Base-by-base conservation (phyloP, 2,888 invertebrate genomes). In the Ametastegia equiseti region DNA sequence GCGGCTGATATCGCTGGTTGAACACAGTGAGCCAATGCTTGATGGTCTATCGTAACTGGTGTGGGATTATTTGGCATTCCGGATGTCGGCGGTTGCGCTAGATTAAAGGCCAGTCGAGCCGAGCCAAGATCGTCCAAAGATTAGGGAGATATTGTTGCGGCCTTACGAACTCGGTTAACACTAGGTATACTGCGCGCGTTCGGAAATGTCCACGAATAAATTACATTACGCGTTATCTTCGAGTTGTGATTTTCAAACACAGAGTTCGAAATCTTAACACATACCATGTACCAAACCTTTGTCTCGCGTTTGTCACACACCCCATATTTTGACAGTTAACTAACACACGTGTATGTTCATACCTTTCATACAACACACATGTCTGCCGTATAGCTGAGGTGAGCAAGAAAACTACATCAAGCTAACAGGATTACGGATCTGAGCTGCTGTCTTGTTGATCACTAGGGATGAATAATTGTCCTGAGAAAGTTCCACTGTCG, bases 21-120 rank as follows among this genome's bases (percentile, higher is more conserved):
- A 78, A 39, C n/a, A n/a, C 60, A 15, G 33, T 23, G 54, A 50
- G 36, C 60, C 60, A 60, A 78, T 78, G 45, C 78, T 39, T 42
- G 23, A 63, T 75, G 60, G 60, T 78, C 39, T 60, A 78, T 78
- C 78, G 57, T 45, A 45, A 63, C 30, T 60, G 42, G 23, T 78
- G 83, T 60, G 80, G 81, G 84, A 83, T 83, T 84, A 84, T 85
- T 87, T 87, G 85, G 85, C 85, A 84, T 84, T 84, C 84, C 84
- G 83, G 82, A 84, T 83, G 84, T 83, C 85, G 85, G 85, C 85
- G 84, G 85, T 81, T 80, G 78, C 80, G 83, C 84, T 27, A 84
- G 82, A 85, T 85, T 84, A 85, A 83, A 85, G 85, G 83, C 84
- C 77, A 82, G 82, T 84, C 85, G 83, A 85, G 82, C 85, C 82